Conservation (phyloP, 2,888 invertebrate genomes). For the Autographa gamma region DNA sequence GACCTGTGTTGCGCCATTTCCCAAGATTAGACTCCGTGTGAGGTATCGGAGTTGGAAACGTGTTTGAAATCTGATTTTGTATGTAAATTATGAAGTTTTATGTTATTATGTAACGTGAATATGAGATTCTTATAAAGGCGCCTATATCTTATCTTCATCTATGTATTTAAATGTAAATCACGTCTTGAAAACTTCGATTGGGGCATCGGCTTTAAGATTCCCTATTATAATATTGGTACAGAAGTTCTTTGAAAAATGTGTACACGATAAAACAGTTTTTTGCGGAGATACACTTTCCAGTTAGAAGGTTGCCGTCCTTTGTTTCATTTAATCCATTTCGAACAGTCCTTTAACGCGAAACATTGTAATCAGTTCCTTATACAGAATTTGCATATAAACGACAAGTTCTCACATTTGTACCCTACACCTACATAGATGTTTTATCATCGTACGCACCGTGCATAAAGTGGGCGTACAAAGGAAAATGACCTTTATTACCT, state of each 20-base stretch:
- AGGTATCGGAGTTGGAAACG: constrained; percentile 25
- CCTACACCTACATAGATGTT: constrained; percentile 27
- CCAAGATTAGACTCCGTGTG: constrained; percentile 8
- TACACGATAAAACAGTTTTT: not conserved
- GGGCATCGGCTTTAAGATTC: not conserved
- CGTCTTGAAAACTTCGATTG: not conserved
- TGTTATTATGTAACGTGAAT: not conserved
- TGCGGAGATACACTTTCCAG: not conserved
- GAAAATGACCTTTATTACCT: constrained; percentile 25
- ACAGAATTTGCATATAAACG: constrained; percentile 50
- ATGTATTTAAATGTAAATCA: not conserved
- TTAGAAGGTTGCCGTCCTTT: not conserved
- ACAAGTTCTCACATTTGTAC: constrained; percentile 41
- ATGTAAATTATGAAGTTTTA: constrained; percentile 2
- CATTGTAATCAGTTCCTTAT: constrained; percentile 45
- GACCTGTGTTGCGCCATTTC: constrained; percentile 33
- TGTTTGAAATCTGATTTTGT: not conserved
- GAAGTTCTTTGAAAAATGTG: not conserved
- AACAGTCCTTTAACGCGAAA: not conserved
- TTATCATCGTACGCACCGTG: constrained; percentile 33
- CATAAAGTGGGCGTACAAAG: constrained; percentile 18
- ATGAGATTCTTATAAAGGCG: not conserved
- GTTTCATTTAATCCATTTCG: not conserved
- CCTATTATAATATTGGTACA: not conserved
- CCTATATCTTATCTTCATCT: constrained; percentile 1